Base-by-base conservation (phyloP, 53 echinoderm and acorn worm genomes). In the Paracentrotus lividus region DNA sequence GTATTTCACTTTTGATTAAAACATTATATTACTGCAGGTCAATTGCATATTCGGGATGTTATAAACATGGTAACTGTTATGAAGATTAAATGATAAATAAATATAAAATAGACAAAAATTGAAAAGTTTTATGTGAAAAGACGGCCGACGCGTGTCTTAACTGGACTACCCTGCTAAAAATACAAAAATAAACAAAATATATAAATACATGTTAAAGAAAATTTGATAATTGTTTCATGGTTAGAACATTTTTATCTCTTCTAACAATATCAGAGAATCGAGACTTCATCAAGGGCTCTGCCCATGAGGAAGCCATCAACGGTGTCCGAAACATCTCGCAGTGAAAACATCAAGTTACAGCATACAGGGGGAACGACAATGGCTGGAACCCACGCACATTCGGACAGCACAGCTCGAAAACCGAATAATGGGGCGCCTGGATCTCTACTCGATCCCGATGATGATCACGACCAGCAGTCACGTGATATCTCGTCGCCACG, bases 291-390 rank as follows among this genome's bases (percentile, higher is more conserved):
- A 49, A 81, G 81, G 26, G 47, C 47, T 13, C 81, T 47, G 2
- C 81, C 81, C 47, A 45, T 10, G 42, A 47, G 81, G 26, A 81
- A 45, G 16, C 47, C 81, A 45, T 47, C 44, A 0, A n/a, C 81
- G 38, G 76, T 76, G 38, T 76, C 76, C 4, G 76, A 76, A 42
- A 76, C 76, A 42, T 76, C 76, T 76, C 76, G 27, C 4, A 36
- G 76, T 13, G 42, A 42, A 38, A n/a, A n/a, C n/a, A 20, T 21
- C 81, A 47, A 81, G 26, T 45, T 45, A 12, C n/a, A 49, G 6
- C 3, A 26, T 26, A 45, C 81, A 47, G 47, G 47, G 47, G 26
- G 44, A 16, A 15, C 16, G 38, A 72, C 72, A 36, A 40, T 72
- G 16, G 18, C 40, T 18, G 72, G 38, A 15, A 36, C 16, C 31